Conservation (phyloP, 2,888 invertebrate genomes). For the Pachycephus smyrnensis region DNA sequence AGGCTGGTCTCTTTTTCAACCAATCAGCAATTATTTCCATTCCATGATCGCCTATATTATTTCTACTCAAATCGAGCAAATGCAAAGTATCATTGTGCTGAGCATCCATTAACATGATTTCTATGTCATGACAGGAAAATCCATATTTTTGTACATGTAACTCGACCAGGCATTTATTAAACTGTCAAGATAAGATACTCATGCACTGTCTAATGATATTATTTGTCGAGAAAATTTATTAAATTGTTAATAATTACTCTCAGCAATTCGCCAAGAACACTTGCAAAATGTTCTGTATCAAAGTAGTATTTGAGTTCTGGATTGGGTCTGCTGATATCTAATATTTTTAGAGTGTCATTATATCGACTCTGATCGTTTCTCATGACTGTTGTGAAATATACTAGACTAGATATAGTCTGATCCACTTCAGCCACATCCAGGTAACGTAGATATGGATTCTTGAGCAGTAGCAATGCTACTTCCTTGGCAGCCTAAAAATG, state of each 20-base stretch:
- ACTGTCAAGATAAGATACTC: slow-evolving; percentile 40
- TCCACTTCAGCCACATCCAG: slow-evolving; percentile 73
- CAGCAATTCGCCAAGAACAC: slow-evolving; percentile 57
- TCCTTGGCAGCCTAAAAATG: slow-evolving; percentile 67
- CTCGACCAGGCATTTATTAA: slow-evolving; percentile 68
- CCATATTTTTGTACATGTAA: slow-evolving; percentile 73
- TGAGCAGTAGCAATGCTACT: slow-evolving; percentile 68
- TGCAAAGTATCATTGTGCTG: slow-evolving; percentile 69
- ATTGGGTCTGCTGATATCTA: slow-evolving; percentile 66
- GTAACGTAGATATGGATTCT: slow-evolving; percentile 67
- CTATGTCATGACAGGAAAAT: slow-evolving; percentile 73
- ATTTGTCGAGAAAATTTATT: not conserved
- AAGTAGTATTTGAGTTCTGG: slow-evolving; percentile 51
- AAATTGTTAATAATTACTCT: slow-evolving; percentile 44
- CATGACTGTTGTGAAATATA: slow-evolving; percentile 68
- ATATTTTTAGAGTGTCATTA: slow-evolving; percentile 55
- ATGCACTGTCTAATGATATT: not conserved
- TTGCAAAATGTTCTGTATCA: slow-evolving; percentile 54
- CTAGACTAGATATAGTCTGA: slow-evolving; percentile 71
- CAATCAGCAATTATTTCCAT: slow-evolving; percentile 70
- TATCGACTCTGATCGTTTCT: slow-evolving; percentile 60
- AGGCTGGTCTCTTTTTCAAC: slow-evolving; percentile 68
- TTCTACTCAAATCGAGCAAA: slow-evolving; percentile 73
- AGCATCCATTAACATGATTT: slow-evolving; percentile 70
- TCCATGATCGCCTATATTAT: slow-evolving; percentile 74